Percentiles rank a stretch among this genome's conserved stretches.
Evolutionary conservation across 2,797 vertebrate genomes (phyloP).

Genomic region (Morelia viridis): DNA sequence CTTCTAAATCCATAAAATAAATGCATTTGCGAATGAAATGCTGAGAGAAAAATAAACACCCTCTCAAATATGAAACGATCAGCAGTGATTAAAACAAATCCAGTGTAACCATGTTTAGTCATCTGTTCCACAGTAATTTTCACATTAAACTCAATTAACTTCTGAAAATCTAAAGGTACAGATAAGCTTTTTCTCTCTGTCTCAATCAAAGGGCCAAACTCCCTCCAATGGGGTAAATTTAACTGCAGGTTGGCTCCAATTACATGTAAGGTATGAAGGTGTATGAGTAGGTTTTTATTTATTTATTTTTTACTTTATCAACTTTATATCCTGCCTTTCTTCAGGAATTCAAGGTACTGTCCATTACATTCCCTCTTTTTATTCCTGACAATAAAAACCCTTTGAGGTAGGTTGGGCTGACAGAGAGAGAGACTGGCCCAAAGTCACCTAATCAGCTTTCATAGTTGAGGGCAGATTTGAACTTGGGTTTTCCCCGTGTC

Average conservation of each 20-base stretch:
- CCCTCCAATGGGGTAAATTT: background rate
- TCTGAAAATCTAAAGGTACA: conserved; percentile 52
- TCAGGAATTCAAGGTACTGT: background rate
- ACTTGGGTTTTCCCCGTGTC: background rate
- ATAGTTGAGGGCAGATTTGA: background rate
- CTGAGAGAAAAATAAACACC: conserved; percentile 45
- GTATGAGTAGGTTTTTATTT: background rate
- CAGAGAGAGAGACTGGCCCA: background rate
- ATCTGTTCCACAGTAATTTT: conserved; percentile 50
- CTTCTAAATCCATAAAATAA: conserved; percentile 41
- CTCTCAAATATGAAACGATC: conserved; percentile 33
- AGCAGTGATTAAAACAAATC: conserved; percentile 16
- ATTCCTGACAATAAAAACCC: background rate
- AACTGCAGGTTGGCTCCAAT: background rate
- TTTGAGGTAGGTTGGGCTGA: background rate
- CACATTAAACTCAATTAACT: conserved; percentile 47
- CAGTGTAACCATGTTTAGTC: conserved; percentile 23
- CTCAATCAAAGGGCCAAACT: conserved; percentile 27
- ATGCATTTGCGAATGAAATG: conserved; percentile 49
- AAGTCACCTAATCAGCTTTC: background rate
- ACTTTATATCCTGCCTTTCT: background rate
- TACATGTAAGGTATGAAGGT: background rate
- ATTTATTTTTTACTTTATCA: background rate
- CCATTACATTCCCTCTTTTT: background rate
- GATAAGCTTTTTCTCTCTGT: conserved; percentile 39